Conservation (phyloP, 2,797 vertebrate species). For the Notolepis coatsorum region DNA sequence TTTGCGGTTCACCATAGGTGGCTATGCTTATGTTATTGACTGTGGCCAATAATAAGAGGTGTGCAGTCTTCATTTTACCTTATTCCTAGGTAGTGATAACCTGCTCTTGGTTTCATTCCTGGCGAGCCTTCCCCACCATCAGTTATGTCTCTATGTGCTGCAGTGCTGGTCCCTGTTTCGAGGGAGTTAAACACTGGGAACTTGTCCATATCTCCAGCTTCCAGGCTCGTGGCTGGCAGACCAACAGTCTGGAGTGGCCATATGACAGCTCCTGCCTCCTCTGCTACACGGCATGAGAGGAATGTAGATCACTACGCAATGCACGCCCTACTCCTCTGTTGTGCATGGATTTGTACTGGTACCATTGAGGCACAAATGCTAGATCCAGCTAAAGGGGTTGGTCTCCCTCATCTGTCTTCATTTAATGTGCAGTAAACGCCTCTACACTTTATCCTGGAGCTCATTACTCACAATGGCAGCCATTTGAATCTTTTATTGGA, state of each 20-base stretch:
- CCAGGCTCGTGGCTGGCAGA: not conserved
- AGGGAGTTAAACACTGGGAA: no score
- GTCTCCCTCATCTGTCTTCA: conserved; percentile 77
- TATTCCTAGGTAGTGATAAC: no score
- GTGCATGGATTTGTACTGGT: conserved; percentile 60
- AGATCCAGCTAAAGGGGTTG: conserved; percentile 57
- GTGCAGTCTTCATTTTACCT: no score
- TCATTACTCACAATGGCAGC: conserved; percentile 79
- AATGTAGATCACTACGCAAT: conserved; percentile 13
- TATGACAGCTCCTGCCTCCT: not conserved
- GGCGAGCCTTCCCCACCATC: no score
- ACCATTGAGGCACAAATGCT: conserved; percentile 59
- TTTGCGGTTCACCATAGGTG: no score
- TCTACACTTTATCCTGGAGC: conserved; percentile 75
- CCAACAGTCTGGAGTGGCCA: not conserved
- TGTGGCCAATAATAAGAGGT: no score
- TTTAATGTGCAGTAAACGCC: conserved; percentile 75
- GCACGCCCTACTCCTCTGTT: conserved; percentile 3
- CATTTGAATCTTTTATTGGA: conserved; percentile 79
- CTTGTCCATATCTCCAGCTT: not conserved
- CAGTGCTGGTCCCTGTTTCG: no score
- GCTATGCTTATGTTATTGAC: no score
- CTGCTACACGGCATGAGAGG: not conserved
- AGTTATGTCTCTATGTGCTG: no score
- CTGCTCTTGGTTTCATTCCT: no score